phyloP scores from a whole-genome alignment of 2,888 invertebrate genomes.

The Nephrotoma flavescens region DNA sequence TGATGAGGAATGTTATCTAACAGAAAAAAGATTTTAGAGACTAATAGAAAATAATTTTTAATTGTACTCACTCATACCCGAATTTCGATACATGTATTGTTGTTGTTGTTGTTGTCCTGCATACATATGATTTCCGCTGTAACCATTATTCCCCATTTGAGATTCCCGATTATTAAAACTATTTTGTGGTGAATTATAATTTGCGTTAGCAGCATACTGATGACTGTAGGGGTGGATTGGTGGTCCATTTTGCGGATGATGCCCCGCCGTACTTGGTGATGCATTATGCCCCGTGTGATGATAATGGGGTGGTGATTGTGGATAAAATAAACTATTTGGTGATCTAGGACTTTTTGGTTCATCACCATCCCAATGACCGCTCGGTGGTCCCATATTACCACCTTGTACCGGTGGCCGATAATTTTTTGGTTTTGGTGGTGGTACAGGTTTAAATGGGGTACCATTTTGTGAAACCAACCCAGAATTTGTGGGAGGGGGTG shows the following conservation, averaged over 20 bases:
- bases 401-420: constrained; percentile 59
- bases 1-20: constrained; percentile 20
- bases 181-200: constrained; percentile 21
- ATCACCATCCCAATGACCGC: constrained; percentile 36
- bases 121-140: constrained; percentile 21
- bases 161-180: constrained; percentile 14
- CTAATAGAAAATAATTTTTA: neutral
- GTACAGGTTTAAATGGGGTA: constrained; percentile 67
- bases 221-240: neutral
- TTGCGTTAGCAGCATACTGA: constrained; percentile 12
- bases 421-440: constrained; percentile 86
- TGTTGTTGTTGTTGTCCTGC: constrained; percentile 22
- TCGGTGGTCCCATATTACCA: constrained; percentile 13
- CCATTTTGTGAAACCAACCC: constrained; percentile 24
- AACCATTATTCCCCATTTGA: constrained; percentile 19
- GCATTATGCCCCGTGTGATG: constrained; percentile 25
- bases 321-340: constrained; percentile 33
- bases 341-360: constrained; percentile 31
- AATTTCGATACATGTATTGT: constrained; percentile 29
- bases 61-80: constrained; percentile 23
- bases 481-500: constrained; percentile 19
- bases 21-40: neutral
- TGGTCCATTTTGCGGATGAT: neutral
- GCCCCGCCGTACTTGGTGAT: constrained; percentile 15
- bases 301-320: constrained; percentile 28